Base-by-base conservation (phyloP, 2,888 invertebrate genomes). In the Himalopsyche anomala region DNA sequence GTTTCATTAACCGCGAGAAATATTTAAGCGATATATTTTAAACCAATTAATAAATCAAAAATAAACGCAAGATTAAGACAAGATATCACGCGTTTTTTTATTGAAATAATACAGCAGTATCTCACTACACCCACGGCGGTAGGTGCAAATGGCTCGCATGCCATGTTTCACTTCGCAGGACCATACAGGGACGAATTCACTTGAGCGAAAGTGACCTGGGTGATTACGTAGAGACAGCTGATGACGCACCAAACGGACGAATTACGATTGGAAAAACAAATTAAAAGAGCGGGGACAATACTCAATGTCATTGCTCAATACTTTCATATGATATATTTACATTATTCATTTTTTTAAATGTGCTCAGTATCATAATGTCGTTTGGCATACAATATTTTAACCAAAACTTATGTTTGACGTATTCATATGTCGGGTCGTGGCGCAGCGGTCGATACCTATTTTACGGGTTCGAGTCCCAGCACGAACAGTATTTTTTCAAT, bases 121-220 rank as follows among this genome's bases (percentile, higher is more conserved):
- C 12, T 74, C 74, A 74, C 74, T 74, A 74, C 74, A 1, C 74
- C 74, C 74, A 74, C 74, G 74, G 74, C 36, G 74, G 38, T 15
- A 38, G 11, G 74, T 38, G 8, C 74, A 38, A 74, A 74, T 38
- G 74, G 12, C 15, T 36, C 36, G 74, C 74, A 74, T 36, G 38
- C 74, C 38, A 36, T 74, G 74, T 74, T 38, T 74, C 74, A 74
- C 74, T 74, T 11, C 74, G 36, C 28, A 74, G 74, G 74, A 74
- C 74, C 74, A 74, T 74, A 74, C 74, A 12, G 74, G 74, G 74
- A 74, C 74, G 38, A 74, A 74, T 74, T 74, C 74, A 38, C 74
- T 74, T 38, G 74, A 74, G 74, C 74, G 74, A 74, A 74, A 74
- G 74, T 74, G 74, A 74, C 74, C 74, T 74, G 74, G 74, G 74